Percentiles rank a stretch among this genome's conserved stretches.
Evolutionary conservation across 2,797 vertebrate species (phyloP).

Genomic region (Ctenochaetus hawaiiensis): DNA sequence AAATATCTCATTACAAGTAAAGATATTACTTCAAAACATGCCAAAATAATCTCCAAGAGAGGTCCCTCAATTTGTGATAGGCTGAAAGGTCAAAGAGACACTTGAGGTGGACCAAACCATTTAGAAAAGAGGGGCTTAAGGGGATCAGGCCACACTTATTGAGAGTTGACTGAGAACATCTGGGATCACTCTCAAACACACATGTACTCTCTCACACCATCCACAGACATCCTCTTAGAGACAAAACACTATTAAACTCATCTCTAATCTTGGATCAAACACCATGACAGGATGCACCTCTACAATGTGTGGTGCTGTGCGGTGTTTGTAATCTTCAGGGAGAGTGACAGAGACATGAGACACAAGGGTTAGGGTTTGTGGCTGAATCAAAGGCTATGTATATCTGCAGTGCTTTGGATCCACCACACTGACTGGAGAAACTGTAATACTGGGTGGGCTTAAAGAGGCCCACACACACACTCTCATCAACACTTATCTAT

Average conservation of each 20-base stretch:
- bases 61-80: constrained; percentile 64
- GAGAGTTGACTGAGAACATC: constrained; percentile 86
- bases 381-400: constrained; percentile 17
- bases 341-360: constrained; percentile 81
- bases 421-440: constrained; percentile 71
- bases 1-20: constrained; percentile 70
- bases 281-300: constrained; percentile 59
- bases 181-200: constrained; percentile 81
- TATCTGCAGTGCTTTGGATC: constrained; percentile 60
- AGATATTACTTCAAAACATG: constrained; percentile 54
- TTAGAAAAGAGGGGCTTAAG: constrained; percentile 78
- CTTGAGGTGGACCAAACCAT: constrained; percentile 77
- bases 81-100: constrained; percentile 79
- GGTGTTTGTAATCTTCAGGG: constrained; percentile 73
- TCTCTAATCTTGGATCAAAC: constrained; percentile 73
- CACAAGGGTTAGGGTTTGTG: constrained; percentile 67
- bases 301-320: constrained; percentile 43
- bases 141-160: constrained; percentile 85
- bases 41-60: constrained; percentile 47
- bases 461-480: constrained; percentile 65
- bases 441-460: constrained; percentile 74
- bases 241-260: constrained; percentile 46
- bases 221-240: constrained; percentile 47
- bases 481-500: constrained; percentile 60
- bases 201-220: constrained; percentile 48